Conservation (phyloP, 2,797 vertebrate species). For the Apogon talboti region DNA sequence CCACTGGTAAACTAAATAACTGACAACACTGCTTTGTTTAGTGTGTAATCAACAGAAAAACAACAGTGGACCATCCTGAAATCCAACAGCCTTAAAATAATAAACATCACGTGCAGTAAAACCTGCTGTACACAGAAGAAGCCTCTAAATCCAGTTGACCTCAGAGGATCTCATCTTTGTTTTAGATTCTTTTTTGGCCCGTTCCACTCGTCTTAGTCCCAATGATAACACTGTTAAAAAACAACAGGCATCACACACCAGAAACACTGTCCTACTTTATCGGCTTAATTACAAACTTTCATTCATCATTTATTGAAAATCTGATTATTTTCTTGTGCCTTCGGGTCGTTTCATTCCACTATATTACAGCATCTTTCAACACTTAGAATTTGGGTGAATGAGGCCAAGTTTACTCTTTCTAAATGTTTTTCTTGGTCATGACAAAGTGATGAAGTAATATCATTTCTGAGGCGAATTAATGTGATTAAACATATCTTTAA, state of each 20-base stretch:
- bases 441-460: constrained; percentile 17
- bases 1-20: no score
- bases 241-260: constrained; percentile 24
- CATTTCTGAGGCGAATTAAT: constrained; percentile 22
- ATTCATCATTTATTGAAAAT: constrained; percentile 45
- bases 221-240: constrained; percentile 54
- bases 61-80: constrained; percentile 1
- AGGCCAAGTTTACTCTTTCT: constrained; percentile 39
- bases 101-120: constrained; percentile 25
- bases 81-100: constrained; percentile 23
- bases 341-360: constrained; percentile 16
- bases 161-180: constrained; percentile 41
- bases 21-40: not conserved
- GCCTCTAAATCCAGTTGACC: constrained; percentile 44
- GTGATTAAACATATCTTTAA: constrained; percentile 7
- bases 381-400: not conserved
- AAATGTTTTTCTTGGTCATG: constrained; percentile 2
- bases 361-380: constrained; percentile 32
- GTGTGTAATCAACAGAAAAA: constrained; percentile 1
- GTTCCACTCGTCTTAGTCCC: constrained; percentile 21
- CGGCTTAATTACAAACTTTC: constrained; percentile 28
- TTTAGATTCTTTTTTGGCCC: constrained; percentile 39
- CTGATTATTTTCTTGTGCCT: constrained; percentile 23
- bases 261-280: constrained; percentile 20
- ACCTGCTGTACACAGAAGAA: constrained; percentile 17